Evolutionary conservation across 2,888 invertebrate genomes (phyloP), one percentile per base, ranked within the genome.

Genomic region (Drosophila mayaguana): DNA sequence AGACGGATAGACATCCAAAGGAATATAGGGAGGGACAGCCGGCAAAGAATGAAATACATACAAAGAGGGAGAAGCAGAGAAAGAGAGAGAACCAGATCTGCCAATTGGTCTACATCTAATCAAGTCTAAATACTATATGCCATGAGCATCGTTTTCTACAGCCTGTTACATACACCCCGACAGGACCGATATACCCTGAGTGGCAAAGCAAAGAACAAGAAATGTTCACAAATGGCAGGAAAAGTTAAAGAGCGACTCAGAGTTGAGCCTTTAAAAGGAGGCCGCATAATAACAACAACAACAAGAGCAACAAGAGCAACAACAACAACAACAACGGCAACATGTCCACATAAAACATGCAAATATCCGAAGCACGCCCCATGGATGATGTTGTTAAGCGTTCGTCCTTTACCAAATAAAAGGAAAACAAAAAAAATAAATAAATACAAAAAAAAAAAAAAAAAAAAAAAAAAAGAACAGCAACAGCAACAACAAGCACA

Each of bases 291-390:
- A 63, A 42, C 50, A 78, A 72, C 38, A 73, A 51, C 28, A 59
- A 43, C 51, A 75, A 50, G 20, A 62, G 9, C 56, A 38, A 38
- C 38, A 38, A 25, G n/a, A 38, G 64, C 16, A 45, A 43, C 63
- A 72, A 38, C 22, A 62, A 14, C 48, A 42, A 11, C 20, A 42
- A 68, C 32, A 50, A 20, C 40, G 36, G 42, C 65, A 74, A 25
- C 46, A 55, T 55, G 65, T 66, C 51, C 69, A 78, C 51, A 80
- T 83, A 89, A 83, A 87, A 81, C 84, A 89, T 89, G 84, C 80
- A 89, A 85, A 85, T 85, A 81, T 75, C 56, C 51, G 54, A 64
- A 74, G 74, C 84, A 88, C 87, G 84, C 87, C 84, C 84, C 80
- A 56, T 64, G 81, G 85, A 82, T 83, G 80, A 80, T 85, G 83